Conservation (phyloP, 2,113 vertebrate species). For the Ammodytes marinus region DNA sequence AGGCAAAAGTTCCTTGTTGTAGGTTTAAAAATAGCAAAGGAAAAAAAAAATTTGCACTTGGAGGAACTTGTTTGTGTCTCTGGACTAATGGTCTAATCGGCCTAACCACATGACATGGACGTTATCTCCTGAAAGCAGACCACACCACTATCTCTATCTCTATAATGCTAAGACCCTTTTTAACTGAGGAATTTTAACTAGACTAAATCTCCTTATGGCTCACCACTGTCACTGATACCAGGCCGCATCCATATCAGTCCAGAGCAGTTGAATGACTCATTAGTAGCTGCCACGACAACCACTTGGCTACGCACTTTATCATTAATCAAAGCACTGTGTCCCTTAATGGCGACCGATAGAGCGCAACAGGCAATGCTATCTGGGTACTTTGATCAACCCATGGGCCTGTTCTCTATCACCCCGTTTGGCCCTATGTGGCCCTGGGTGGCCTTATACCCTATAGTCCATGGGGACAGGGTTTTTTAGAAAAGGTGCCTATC, state of each 20-base stretch:
- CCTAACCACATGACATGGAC: neutral
- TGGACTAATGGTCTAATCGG: neutral
- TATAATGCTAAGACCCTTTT: conserved; percentile 9
- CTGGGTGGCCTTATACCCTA: conserved; percentile 27
- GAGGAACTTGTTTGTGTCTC: neutral
- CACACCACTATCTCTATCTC: neutral
- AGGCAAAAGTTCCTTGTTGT: too few relatives aligned
- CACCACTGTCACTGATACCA: conserved; percentile 35
- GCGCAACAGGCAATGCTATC: conserved; percentile 62
- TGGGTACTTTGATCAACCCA: conserved; percentile 68
- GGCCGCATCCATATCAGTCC: conserved; percentile 67
- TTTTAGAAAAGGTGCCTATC: conserved; percentile 55
- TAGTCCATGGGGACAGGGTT: conserved; percentile 47
- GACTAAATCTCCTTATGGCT: conserved; percentile 26
- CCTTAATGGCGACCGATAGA: conserved; percentile 45
- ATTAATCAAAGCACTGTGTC: conserved; percentile 71
- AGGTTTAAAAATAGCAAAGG: too few relatives aligned
- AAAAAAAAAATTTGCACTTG: neutral
- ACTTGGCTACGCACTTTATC: conserved; percentile 54
- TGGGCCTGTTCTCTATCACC: conserved; percentile 58
- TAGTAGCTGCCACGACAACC: conserved; percentile 61
- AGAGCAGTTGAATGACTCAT: conserved; percentile 57
- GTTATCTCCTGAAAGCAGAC: conserved; percentile 32
- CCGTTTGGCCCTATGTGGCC: conserved; percentile 36
- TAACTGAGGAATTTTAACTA: conserved; percentile 46